These are phyloP conservation scores for Vanessa atalanta DNA, from an alignment of 1,140 invertebrate species.

Conservation along the genomic window DNA sequence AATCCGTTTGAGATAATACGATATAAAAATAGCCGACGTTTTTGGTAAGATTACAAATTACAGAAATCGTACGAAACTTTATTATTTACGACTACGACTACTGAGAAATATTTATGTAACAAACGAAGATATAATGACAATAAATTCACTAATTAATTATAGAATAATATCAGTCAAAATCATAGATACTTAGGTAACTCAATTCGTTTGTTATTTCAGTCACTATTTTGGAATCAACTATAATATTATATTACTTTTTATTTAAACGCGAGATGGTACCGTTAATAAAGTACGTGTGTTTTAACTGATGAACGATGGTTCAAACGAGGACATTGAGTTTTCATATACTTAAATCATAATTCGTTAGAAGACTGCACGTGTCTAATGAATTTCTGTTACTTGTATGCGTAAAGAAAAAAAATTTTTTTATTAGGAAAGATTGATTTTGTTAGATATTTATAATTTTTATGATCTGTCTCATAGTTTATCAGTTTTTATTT, in stretches of 20 bases:
- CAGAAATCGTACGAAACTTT: slow-evolving; percentile 35
- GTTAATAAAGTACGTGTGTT: no score
- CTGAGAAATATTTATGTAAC: slow-evolving; percentile 51
- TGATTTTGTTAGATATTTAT: no score
- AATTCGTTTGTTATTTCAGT: slow-evolving; percentile 40
- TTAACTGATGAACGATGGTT: no score
- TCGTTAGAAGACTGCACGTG: no score
- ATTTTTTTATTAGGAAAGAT: no score
- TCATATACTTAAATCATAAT: no score
- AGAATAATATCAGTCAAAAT: slow-evolving; percentile 63
- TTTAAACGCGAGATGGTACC: no score
- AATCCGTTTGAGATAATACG: slow-evolving; percentile 45
- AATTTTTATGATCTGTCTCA: no score
- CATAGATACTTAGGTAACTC: slow-evolving; percentile 65
- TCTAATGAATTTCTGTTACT: no score
- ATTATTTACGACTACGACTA: slow-evolving; percentile 39
- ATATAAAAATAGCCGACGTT: slow-evolving; percentile 65
- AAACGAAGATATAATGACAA: slow-evolving; percentile 50
- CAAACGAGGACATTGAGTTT: no score
- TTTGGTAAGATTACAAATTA: slow-evolving; percentile 66
- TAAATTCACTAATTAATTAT: slow-evolving; percentile 54
- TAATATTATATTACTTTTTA: background rate
- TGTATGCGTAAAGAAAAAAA: no score
- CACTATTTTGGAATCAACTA: slow-evolving; percentile 28
- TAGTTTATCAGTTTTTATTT: no score